Evolutionary conservation across 2,797 vertebrate species (phyloP).

Genomic region (Acipenser ruthenus): DNA sequence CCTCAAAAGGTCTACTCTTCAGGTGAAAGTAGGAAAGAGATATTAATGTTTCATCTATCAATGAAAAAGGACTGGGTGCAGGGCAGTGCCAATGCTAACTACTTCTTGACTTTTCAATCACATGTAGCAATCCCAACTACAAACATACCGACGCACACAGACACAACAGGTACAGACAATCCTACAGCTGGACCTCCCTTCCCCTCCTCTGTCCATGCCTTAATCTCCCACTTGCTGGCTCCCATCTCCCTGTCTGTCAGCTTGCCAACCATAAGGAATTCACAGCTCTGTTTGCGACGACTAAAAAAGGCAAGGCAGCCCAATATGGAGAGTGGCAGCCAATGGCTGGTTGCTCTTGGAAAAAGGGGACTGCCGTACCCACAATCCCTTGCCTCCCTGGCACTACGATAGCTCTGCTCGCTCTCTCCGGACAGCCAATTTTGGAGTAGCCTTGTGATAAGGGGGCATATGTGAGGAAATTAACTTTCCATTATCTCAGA

Average conservation of each 20-base stretch:
- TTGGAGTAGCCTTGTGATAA: conserved; percentile 53
- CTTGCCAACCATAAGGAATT: conserved; percentile 79
- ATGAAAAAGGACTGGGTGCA: too few species aligned
- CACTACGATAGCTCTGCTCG: conserved; percentile 17
- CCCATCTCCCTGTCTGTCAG: conserved; percentile 73
- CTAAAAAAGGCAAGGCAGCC: conserved; percentile 94
- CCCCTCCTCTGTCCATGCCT: conserved; percentile 39
- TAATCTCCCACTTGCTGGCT: conserved; percentile 78
- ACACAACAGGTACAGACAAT: conserved; percentile 25
- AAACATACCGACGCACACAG: too few species aligned
- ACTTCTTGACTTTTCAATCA: too few species aligned
- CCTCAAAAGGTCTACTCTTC: too few species aligned
- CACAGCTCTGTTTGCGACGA: conserved; percentile 75
- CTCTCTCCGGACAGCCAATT: conserved; percentile 29
- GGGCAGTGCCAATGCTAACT: too few species aligned
- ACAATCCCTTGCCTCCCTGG: conserved; percentile 34
- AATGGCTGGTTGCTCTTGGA: conserved; percentile 63
- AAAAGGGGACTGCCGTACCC: conserved; percentile 33
- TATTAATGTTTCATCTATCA: too few species aligned
- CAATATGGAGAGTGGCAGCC: conserved; percentile 77
- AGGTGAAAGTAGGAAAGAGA: too few species aligned
- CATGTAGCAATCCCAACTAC: too few species aligned
- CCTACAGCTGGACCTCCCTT: conserved; percentile 24
- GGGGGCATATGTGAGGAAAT: conserved; percentile 35
- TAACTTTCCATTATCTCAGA: conserved; percentile 56